phyloP scores from a whole-genome alignment of 2,888 invertebrate genomes.

The Dorcus hopei region DNA sequence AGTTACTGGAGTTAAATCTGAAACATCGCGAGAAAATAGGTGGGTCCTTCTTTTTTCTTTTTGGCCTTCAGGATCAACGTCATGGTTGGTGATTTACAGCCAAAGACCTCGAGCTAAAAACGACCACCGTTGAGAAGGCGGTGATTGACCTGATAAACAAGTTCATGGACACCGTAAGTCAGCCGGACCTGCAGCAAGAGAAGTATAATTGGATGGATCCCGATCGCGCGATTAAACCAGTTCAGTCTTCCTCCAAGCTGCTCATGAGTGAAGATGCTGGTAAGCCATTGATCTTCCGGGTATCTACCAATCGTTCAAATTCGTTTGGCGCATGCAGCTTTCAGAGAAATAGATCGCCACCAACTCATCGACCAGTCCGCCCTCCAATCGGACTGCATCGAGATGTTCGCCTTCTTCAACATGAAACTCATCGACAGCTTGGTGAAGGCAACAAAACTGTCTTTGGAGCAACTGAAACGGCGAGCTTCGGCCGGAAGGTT shows the following conservation, averaged over 20 bases:
- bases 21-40: conserved; percentile 55
- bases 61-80: no score
- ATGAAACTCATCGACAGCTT: conserved; percentile 70
- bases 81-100: conserved; percentile 32
- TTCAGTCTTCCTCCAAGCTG: conserved; percentile 59
- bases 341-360: conserved; percentile 62
- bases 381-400: conserved; percentile 72
- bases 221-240: conserved; percentile 59
- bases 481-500: conserved; percentile 48
- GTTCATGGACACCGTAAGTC: conserved; percentile 64
- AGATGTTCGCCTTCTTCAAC: conserved; percentile 77
- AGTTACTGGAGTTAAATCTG: conserved; percentile 63
- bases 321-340: conserved; percentile 48
- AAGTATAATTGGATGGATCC: conserved; percentile 65
- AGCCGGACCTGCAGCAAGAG: conserved; percentile 56
- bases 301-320: neutral
- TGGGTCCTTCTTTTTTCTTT: conserved; percentile 28
- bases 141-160: conserved; percentile 75
- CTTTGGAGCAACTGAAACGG: conserved; percentile 69
- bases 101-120: conserved; percentile 56
- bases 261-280: conserved; percentile 57
- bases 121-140: conserved; percentile 69
- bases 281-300: conserved; percentile 31
- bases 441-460: conserved; percentile 69
- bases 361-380: conserved; percentile 57